Conservation (phyloP, 2,797 vertebrate species). For the Oceanodroma leucorhoa region DNA sequence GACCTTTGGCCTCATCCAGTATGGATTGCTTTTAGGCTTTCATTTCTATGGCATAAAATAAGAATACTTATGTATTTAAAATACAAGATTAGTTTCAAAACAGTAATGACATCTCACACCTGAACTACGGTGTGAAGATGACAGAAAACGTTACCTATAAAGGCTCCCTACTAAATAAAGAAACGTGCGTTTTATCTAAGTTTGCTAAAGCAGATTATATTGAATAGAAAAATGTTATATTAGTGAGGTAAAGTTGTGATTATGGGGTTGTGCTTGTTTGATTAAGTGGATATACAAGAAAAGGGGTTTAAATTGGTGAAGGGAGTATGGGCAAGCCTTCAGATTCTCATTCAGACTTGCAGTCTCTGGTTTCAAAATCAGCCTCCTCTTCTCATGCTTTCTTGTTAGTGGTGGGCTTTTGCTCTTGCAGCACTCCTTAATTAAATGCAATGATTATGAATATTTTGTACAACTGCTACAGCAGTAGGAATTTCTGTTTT, state of each 20-base stretch:
- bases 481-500: background rate
- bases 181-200: background rate
- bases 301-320: background rate
- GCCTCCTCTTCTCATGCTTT: background rate
- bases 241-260: background rate
- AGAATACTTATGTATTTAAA: background rate
- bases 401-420: accelerated
- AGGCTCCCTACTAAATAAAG: background rate
- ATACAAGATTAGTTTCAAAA: background rate
- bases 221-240: background rate
- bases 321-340: background rate
- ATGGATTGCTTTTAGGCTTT: background rate
- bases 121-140: background rate
- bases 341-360: background rate
- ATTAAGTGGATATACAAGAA: background rate
- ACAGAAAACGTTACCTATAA: background rate
- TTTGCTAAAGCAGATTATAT: background rate
- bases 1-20: background rate
- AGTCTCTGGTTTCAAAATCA: background rate
- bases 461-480: background rate
- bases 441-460: background rate
- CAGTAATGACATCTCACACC: background rate
- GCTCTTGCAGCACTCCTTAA: background rate
- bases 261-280: background rate
- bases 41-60: background rate